Percentiles rank a stretch among this genome's conserved stretches.
phyloP scores from a whole-genome alignment of 1,140 invertebrate genomes.

The Aphidius ervi region DNA sequence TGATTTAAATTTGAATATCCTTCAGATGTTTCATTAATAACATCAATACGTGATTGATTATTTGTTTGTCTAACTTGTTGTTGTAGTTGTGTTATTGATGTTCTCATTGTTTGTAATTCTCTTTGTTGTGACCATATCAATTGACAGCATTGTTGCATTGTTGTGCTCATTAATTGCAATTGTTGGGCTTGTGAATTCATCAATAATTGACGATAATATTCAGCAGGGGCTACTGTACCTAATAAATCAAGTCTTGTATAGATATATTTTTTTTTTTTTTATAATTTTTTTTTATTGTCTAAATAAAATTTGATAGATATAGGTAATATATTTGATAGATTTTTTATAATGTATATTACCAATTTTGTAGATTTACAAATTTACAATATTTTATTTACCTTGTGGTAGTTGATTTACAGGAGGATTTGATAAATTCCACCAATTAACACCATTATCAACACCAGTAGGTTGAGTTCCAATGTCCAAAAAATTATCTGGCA shows the following conservation, averaged over 20 bases:
- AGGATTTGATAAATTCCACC: slow-evolving; percentile 35
- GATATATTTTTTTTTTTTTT: slow-evolving; percentile 4
- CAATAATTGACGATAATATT: slow-evolving; percentile 48
- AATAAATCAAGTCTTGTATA: background rate
- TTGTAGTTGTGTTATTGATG: slow-evolving; percentile 44
- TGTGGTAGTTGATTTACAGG: slow-evolving; percentile 34
- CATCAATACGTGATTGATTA: slow-evolving; percentile 18
- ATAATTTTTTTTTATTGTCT: background rate
- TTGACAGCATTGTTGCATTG: slow-evolving; percentile 62
- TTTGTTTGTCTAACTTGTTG: slow-evolving; percentile 36
- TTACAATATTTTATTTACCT: slow-evolving; percentile 30
- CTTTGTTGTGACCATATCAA: slow-evolving; percentile 60
- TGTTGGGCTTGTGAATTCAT: slow-evolving; percentile 57
- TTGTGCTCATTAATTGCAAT: slow-evolving; percentile 59
- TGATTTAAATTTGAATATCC: slow-evolving; percentile 39
- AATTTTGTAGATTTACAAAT: background rate
- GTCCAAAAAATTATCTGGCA: slow-evolving; percentile 40
- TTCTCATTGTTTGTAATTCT: slow-evolving; percentile 54
- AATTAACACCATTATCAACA: slow-evolving; percentile 35
- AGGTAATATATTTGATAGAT: too few species aligned
- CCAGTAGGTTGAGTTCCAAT: slow-evolving; percentile 35
- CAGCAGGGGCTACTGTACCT: slow-evolving; percentile 30
- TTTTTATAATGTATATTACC: too few species aligned
- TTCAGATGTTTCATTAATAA: slow-evolving; percentile 32
- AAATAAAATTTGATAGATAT: too few species aligned